These are phyloP conservation scores for Numenius arquata DNA, from an alignment of 2,113 vertebrate species.

Conservation along the genomic window DNA sequence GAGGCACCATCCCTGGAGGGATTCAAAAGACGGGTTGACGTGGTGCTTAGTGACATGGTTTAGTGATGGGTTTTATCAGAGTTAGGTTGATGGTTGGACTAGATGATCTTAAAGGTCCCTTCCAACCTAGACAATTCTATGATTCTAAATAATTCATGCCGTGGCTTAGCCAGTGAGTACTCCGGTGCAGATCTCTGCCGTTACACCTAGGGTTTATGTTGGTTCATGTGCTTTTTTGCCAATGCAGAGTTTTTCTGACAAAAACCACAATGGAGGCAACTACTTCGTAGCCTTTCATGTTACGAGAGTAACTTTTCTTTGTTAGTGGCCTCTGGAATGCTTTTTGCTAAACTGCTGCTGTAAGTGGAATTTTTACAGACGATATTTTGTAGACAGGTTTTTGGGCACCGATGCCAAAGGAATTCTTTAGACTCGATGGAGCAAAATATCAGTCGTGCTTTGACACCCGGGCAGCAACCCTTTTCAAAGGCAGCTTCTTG, in stretches of 20 bases:
- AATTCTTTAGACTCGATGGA: not conserved
- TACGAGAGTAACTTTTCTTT: not conserved
- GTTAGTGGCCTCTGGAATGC: not conserved
- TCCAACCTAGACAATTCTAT: too few relatives aligned
- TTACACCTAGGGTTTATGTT: not conserved
- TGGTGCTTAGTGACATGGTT: too few relatives aligned
- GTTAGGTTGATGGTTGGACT: too few relatives aligned
- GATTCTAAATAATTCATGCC: not conserved
- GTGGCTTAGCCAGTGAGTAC: not conserved
- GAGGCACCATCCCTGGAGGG: too few relatives aligned
- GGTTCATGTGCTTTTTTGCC: accelerated
- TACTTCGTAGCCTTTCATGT: not conserved
- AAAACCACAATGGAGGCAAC: not conserved
- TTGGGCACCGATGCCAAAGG: not conserved
- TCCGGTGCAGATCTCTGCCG: not conserved
- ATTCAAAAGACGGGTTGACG: too few relatives aligned
- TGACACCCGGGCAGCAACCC: not conserved
- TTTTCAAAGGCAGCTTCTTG: not conserved
- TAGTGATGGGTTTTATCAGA: too few relatives aligned
- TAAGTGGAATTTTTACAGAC: not conserved
- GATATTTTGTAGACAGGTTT: not conserved
- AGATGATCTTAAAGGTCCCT: too few relatives aligned
- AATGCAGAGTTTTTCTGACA: not conserved
- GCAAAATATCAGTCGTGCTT: not conserved
- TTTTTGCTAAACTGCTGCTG: not conserved